Evolutionary conservation across 2,888 invertebrate genomes (phyloP), one percentile per base, ranked within the genome.

Genomic region (Drosophila borealis): DNA sequence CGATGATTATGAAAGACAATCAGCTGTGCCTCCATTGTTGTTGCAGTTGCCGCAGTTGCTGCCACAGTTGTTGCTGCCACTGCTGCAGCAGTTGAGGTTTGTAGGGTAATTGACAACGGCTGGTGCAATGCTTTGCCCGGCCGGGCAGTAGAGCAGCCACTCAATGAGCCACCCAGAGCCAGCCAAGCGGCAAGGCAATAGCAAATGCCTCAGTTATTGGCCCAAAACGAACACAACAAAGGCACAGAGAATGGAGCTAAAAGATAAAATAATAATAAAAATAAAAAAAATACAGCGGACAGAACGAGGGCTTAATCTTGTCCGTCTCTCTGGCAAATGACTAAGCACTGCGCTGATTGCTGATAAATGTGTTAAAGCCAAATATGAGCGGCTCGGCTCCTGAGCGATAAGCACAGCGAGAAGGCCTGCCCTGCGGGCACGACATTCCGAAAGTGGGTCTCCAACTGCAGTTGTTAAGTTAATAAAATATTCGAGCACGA

Each of bases 1-100:
- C 80, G 64, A 72, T 72, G 78, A 88, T 83, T 83, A 88, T 83
- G 83, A 88, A 83, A 88, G 89, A 88, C 89, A 83, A 83, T 83
- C 83, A 88, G 89, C 89, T 83, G 82, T 71, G 83, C 50, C 59
- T 56, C 65, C 44, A 55, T 14, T 44, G 73, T 78, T 71, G 66
- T 59, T 64, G 67, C 45, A 49, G 59, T 42, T 55, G 64, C 33
- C 2, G 33, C 33, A 6, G 33, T 8, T 33, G 33, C 33, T 33
- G 60, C 29, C 39, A 17, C 17, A 29, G 50, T 4, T 29, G 46
- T 37, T 54, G 50, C 19, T 42, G 60, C 14, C 39, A 53, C 19
- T 25, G 49, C 19, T 14, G 70, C 13, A 57, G 77, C 64, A 33
- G 71, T 76, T 88, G 87, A 78, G 89, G 87, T 83, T 88, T 83